A percentile compares a stretch with the other conserved stretches of the same genome.
Conservation (phyloP, 2,888 invertebrate genomes). For the Pomacea canaliculata region DNA sequence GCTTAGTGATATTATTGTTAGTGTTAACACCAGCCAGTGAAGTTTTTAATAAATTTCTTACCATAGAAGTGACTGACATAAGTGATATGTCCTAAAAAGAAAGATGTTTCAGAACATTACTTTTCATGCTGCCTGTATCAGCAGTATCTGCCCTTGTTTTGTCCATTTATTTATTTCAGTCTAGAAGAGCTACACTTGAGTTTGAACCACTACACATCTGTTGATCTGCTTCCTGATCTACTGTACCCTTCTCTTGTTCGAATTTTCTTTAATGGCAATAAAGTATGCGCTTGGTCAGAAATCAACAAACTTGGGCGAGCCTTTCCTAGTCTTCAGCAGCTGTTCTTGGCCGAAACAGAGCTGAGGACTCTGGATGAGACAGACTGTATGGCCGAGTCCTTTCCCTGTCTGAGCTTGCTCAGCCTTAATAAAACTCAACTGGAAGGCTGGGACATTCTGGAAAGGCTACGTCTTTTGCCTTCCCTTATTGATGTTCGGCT, state of each 20-base stretch:
- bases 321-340: constrained; percentile 87
- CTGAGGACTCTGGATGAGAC: constrained; percentile 38
- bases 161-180: constrained; percentile 62
- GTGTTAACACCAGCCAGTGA: too few relatives aligned
- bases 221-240: constrained; percentile 53
- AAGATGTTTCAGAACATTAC: too few relatives aligned
- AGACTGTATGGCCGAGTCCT: constrained; percentile 61
- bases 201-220: constrained; percentile 78
- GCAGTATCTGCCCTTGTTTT: neutral
- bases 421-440: constrained; percentile 88
- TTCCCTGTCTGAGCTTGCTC: constrained; percentile 73
- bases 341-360: constrained; percentile 76
- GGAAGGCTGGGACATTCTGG: constrained; percentile 90
- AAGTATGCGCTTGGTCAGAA: constrained; percentile 86
- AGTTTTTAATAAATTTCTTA: too few relatives aligned
- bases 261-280: constrained; percentile 90
- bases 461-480: constrained; percentile 86
- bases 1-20: too few relatives aligned
- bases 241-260: constrained; percentile 79
- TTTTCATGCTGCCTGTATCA: too few relatives aligned
- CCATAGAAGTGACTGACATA: too few relatives aligned
- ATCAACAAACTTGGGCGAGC: constrained; percentile 85
- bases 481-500: constrained; percentile 86
- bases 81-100: too few relatives aligned
- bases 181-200: constrained; percentile 93